These are phyloP conservation scores for Furcifer pardalis DNA, from an alignment of 2,797 vertebrate genomes.

Conservation along the genomic window DNA sequence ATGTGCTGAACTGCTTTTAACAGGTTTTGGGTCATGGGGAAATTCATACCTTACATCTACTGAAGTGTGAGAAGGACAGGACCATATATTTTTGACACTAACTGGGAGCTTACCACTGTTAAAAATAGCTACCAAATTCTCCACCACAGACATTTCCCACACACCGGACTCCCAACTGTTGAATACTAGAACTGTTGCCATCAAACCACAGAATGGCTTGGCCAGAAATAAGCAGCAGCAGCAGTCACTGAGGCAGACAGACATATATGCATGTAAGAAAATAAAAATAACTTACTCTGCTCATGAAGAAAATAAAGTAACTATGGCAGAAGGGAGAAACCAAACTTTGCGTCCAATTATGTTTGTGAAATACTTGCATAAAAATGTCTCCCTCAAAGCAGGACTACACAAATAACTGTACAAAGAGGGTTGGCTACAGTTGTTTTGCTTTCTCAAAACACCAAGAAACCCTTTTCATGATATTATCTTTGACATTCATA, in stretches of 20 bases:
- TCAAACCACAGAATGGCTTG: background rate
- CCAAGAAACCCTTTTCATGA: background rate
- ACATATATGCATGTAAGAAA: background rate
- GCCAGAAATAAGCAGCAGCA: background rate
- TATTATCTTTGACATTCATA: too few species aligned
- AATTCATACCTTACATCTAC: background rate
- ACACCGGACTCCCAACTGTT: too few species aligned
- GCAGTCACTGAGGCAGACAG: background rate
- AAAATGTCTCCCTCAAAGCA: background rate
- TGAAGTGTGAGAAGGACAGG: background rate
- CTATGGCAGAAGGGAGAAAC: background rate
- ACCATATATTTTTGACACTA: background rate
- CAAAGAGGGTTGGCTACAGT: background rate
- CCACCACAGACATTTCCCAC: background rate
- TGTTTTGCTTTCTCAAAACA: background rate
- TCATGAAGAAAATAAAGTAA: background rate
- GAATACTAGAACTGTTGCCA: slow-evolving; percentile 1
- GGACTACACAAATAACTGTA: background rate
- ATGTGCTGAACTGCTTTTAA: background rate
- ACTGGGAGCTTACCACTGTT: background rate
- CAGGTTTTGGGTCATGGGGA: background rate
- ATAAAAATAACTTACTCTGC: background rate
- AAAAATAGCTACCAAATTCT: background rate
- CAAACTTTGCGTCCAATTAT: background rate
- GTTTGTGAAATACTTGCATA: background rate